Base-by-base conservation (phyloP, 92 coral and sea anemone genomes). In the Epizoanthus scotinus region DNA sequence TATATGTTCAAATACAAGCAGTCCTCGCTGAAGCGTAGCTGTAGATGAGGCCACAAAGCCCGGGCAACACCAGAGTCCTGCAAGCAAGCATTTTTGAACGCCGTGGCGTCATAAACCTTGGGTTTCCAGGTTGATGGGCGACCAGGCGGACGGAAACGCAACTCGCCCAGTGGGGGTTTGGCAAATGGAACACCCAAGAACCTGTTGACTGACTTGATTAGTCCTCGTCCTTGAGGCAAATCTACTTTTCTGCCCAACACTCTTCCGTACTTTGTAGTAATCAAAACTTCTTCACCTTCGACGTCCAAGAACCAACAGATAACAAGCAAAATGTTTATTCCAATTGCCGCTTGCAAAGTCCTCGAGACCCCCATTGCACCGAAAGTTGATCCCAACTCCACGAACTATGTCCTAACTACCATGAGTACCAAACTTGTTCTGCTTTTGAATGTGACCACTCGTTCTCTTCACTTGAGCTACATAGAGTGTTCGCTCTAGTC, bases 101-200 rank as follows among this genome's bases (percentile, higher is more conserved):
- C 63, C 6, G 97, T 86, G 15, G 91, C 97, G 72, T 89, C 84
- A 69, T 89, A 85, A 34, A 79, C 50, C 29, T 69, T 77, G 13
- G 93, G 77, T 83, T 69, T 70, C 97, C 97, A 92, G 59, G 82
- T 67, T 22, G 81, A 8, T 0, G 78, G 84, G 63, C 59, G 78
- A 44, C 29, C 56, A 2, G 97, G 97, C 27, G 90, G 86, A 24
- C 82, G 70, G 57, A 92, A 92, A 0, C 97, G 88, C 20, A 89
- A 79, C 28, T 89, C 82, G 0, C 86, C 86, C 26, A 74, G 40
- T 25, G 97, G 97, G 24, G 97, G 91, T n/a, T 88, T 71, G 17
- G 97, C 97, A 40, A 81, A 92, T 10, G 94, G 97, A 72, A 92
- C 59, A 12, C 97, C 94, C n/a, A 92, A 91, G 57, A 89, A 92